Base-by-base conservation (phyloP, 2,797 vertebrate genomes). In the Dicrostonyx torquatus region DNA sequence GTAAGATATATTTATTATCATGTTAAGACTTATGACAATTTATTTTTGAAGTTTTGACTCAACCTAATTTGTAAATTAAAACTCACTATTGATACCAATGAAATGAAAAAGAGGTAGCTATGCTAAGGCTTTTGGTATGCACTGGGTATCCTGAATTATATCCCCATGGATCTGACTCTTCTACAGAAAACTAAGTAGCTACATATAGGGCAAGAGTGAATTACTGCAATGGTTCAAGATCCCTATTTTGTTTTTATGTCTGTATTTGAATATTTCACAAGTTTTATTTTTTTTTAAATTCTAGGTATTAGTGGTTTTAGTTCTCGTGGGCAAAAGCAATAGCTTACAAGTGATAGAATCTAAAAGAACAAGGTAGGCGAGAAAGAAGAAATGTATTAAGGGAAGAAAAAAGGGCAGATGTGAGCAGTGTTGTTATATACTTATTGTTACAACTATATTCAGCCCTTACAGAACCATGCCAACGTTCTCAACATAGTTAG, bases 121-220 rank as follows among this genome's bases (percentile, higher is more conserved):
- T 50, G 45, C 5, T 18, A 10, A 8, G 2, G 11, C 31, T 50
- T 75, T 40, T 15, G 10, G 2, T 17, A 64, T 66, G 6, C 29
- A 64, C 0, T 43, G 3, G 7, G 9, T 6, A 48, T 75, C 29
- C 31, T 64, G 1, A 60, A 62, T 37, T 17, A 5, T 37, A 55
- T 14, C 15, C 6, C 1, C 14, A 29, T n/a, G 2, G 7, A 76
- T 45, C 43, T 70, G 10, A 2, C 3, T 17, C 13, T 3, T 22
- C 13, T 50, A 17, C 0, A 11, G 40, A 26, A 29, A 48, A 2
- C 48, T 29, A 77, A 24, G 24, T 1, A 66, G 11, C 1, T 64
- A 1, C 0, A 0, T 2, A 6, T 20, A 0, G 1, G 8, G 24
- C 10, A 66, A 22, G 20, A 26, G 34, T 17, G 2, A 24, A 34